phyloP scores from a whole-genome alignment of 2,888 invertebrate species.

The Epsilonema sp. region DNA sequence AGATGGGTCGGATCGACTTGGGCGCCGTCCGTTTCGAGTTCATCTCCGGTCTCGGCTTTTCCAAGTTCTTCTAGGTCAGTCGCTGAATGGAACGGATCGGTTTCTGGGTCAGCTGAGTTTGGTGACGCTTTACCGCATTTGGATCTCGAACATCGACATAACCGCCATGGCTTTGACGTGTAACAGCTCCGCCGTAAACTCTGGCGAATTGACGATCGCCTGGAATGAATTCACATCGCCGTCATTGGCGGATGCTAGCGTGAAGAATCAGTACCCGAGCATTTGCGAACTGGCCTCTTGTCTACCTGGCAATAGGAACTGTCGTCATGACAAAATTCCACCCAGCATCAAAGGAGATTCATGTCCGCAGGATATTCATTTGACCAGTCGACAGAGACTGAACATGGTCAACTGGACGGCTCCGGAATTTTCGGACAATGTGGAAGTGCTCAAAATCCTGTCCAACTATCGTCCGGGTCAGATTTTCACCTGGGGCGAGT shows the following conservation, averaged over 20 bases:
- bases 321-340: slow-evolving; percentile 4
- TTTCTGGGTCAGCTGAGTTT: background rate
- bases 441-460: background rate
- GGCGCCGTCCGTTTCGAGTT: too few relatives aligned
- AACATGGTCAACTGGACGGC: background rate
- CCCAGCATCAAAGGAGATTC: background rate
- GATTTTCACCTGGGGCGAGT: slow-evolving; percentile 6
- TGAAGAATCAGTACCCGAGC: background rate
- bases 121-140: background rate
- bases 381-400: background rate
- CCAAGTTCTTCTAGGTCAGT: background rate
- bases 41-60: too few relatives aligned
- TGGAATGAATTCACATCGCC: slow-evolving; percentile 4
- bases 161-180: background rate
- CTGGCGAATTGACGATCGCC: too few relatives aligned
- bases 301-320: background rate
- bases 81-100: background rate
- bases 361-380: slow-evolving; percentile 1
- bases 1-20: too few relatives aligned
- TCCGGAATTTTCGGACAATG: slow-evolving; percentile 4
- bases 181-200: background rate
- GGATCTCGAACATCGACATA: background rate
- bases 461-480: slow-evolving; percentile 5
- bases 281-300: slow-evolving; percentile 1
- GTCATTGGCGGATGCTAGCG: background rate